Evolutionary conservation across 2,113 vertebrate genomes (phyloP).

Genomic region (Oreochromis tanganicae): DNA sequence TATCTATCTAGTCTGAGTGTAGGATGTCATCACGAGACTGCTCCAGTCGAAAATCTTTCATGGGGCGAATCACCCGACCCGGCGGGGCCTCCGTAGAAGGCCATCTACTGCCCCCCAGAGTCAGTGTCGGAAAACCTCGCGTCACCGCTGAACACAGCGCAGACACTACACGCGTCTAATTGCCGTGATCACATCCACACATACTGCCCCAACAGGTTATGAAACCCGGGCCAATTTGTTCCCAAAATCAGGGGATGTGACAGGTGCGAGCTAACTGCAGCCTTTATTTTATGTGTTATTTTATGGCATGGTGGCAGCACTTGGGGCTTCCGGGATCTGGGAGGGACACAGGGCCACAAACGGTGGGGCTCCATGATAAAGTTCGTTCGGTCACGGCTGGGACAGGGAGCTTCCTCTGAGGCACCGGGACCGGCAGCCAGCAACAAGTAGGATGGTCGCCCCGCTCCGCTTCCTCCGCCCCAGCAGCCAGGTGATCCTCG

Average conservation of each 20-base stretch:
- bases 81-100: background rate
- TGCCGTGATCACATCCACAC: background rate
- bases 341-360: background rate
- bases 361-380: background rate
- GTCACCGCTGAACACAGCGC: background rate
- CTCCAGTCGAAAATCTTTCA: background rate
- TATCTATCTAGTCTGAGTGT: background rate
- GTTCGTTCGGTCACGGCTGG: accelerated
- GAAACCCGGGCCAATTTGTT: background rate
- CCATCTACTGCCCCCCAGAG: background rate
- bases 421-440: accelerated
- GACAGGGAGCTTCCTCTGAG: background rate
- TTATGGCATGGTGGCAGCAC: background rate
- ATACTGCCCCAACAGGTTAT: background rate
- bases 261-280: background rate
- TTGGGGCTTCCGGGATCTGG: background rate
- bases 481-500: background rate
- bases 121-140: background rate
- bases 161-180: background rate
- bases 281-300: background rate
- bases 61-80: background rate
- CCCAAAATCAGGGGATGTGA: background rate
- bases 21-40: background rate
- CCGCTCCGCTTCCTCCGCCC: background rate
- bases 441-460: background rate